Base-by-base conservation (phyloP, 2,797 vertebrate genomes). In the Euthynnus affinis region DNA sequence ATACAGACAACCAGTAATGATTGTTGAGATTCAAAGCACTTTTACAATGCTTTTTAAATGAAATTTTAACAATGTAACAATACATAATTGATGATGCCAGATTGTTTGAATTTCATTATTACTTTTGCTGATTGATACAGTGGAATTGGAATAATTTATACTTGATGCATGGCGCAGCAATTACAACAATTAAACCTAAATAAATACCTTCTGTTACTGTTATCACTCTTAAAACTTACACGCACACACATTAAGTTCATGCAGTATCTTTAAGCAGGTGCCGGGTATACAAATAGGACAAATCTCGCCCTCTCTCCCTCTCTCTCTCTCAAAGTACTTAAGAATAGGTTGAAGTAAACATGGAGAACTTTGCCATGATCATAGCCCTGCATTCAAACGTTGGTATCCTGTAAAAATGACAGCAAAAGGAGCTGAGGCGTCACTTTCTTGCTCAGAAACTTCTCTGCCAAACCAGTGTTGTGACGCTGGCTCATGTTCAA, bases 401-500 rank as follows among this genome's bases (percentile, higher is more conserved):
- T 82, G 17, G 56, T n/a, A 53, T 81, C 69, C 77, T 64, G 73
- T 69, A 67, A 75, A 76, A 90, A 74, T 88, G 90, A 91, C 88
- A 92, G 76, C 80, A 56, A 82, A 88, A 93, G 80, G 42, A 82
- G 87, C 89, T 81, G 88, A 89, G 82, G 71, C 85, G 79, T 92
- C 88, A 92, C 79, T 92, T 90, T 89, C 77, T 74, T 57, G 72
- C 83, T 87, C 78, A 63, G 59, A 91, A 90, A 89, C 71, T 72
- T 88, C 89, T 82, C 76, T 81, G 74, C 78, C 85, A 88, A 37
- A 78, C 87, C 77, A 49, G 51, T 78, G 81, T 87, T 84, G 74
- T 90, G 82, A 88, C 66, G 76, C 76, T 74, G 86, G 84, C 84
- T 93, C 84, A 57, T 92, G 89, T 93, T 92, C 87, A 79, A 88